Evolutionary conservation across 2,797 vertebrate genomes (phyloP).

Genomic region (Squalus acanthias): DNA sequence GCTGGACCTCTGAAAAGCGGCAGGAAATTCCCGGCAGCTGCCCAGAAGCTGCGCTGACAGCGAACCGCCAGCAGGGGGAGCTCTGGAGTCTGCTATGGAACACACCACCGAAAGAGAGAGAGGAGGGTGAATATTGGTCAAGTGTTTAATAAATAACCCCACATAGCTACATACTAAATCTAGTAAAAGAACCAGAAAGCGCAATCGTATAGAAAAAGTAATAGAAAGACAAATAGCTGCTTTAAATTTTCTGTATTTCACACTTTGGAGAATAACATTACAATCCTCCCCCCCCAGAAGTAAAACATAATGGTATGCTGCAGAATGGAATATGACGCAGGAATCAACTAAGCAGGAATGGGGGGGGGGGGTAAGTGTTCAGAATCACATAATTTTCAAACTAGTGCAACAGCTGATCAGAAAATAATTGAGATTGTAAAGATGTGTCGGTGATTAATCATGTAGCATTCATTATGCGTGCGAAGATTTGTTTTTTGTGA

Average conservation of each 20-base stretch:
- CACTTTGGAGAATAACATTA: neutral
- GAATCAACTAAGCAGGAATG: neutral
- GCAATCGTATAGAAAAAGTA: neutral
- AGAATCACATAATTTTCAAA: too few species aligned
- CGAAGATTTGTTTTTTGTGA: neutral
- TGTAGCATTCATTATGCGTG: neutral
- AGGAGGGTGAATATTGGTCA: neutral
- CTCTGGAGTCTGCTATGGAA: neutral
- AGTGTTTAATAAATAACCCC: neutral
- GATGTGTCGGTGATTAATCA: rapidly evolving
- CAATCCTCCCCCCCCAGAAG: neutral
- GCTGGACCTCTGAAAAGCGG: too few species aligned
- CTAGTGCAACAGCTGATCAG: neutral
- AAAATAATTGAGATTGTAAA: neutral
- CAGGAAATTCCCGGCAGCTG: neutral
- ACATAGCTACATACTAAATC: neutral
- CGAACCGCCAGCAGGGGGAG: neutral
- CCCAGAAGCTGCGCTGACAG: neutral
- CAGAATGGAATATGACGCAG: neutral
- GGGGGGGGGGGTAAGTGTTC: neutral
- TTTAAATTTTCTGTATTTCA: neutral
- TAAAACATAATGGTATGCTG: neutral
- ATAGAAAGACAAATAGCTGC: neutral
- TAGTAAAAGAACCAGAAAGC: too few species aligned
- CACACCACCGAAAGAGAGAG: neutral